These are phyloP conservation scores for Clinocottus analis DNA, from an alignment of 2,113 vertebrate genomes.

Conservation along the genomic window DNA sequence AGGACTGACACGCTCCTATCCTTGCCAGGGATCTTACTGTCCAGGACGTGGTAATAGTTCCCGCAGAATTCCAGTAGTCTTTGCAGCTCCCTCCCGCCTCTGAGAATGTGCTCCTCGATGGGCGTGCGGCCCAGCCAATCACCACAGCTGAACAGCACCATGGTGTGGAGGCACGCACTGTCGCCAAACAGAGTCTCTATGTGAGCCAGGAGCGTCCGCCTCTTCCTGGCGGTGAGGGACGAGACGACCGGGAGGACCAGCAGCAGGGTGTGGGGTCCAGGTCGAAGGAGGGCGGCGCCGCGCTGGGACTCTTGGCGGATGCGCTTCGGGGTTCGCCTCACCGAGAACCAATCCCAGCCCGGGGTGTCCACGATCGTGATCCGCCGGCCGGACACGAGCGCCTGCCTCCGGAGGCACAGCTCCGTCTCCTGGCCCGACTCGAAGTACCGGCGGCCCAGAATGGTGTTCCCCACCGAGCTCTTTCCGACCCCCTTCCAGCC, in stretches of 20 bases:
- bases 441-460: constrained; percentile 80
- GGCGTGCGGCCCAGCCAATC: constrained; percentile 83
- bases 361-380: constrained; percentile 84
- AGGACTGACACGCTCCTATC: constrained; percentile 79
- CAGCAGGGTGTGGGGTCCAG: constrained; percentile 82
- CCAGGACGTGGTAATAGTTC: constrained; percentile 84
- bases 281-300: constrained; percentile 80
- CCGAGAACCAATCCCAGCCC: constrained; percentile 84
- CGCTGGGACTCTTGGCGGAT: constrained; percentile 80
- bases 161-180: constrained; percentile 79
- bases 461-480: constrained; percentile 82
- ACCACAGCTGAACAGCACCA: constrained; percentile 84
- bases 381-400: constrained; percentile 78
- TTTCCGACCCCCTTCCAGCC: constrained; percentile 85
- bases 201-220: constrained; percentile 79
- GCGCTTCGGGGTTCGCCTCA: constrained; percentile 77
- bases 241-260: constrained; percentile 83
- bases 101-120: constrained; percentile 84
- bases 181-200: constrained; percentile 82
- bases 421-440: constrained; percentile 81
- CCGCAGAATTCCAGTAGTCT: constrained; percentile 81
- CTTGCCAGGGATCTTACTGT: constrained; percentile 79
- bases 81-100: constrained; percentile 79
- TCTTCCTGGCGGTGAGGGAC: constrained; percentile 81
- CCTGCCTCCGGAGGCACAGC: constrained; percentile 78